phyloP scores from a whole-genome alignment of 2,797 vertebrate genomes.

The Crocidura indochinensis region DNA sequence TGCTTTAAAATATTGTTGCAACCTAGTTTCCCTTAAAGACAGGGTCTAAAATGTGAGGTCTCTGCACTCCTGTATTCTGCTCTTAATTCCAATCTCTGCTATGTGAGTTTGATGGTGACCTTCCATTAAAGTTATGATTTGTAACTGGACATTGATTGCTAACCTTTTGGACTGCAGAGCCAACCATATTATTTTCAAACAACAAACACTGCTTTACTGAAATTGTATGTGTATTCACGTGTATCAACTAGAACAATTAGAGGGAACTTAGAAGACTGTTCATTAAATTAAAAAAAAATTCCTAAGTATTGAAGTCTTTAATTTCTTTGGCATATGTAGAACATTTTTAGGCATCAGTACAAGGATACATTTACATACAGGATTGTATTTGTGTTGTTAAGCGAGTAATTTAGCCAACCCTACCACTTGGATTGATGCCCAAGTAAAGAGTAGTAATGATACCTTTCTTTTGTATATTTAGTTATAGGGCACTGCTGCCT shows the following conservation, averaged over 20 bases:
- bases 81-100: not conserved
- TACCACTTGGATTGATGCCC: conserved; percentile 65
- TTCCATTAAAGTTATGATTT: not conserved
- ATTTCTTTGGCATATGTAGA: conserved; percentile 14
- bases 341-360: conserved; percentile 58
- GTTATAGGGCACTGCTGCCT: conserved; percentile 47
- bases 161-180: not conserved
- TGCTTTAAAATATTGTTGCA: not conserved
- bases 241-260: conserved; percentile 19
- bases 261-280: not conserved
- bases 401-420: conserved; percentile 69
- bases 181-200: not conserved
- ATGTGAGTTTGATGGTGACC: not conserved
- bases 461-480: conserved; percentile 66
- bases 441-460: conserved; percentile 69
- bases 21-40: not conserved
- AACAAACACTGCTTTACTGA: conserved; percentile 24
- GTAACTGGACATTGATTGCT: not conserved
- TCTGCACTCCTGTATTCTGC: not conserved
- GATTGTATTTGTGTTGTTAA: conserved; percentile 47
- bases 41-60: not conserved
- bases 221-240: conserved; percentile 4
- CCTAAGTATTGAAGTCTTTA: conserved; percentile 6
- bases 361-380: conserved; percentile 48
- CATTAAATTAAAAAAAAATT: not conserved